Evolutionary conservation across 30 jellyfish, hydroid and myxozoan species (phyloP).

Genomic region (Aurelia coerulea): DNA sequence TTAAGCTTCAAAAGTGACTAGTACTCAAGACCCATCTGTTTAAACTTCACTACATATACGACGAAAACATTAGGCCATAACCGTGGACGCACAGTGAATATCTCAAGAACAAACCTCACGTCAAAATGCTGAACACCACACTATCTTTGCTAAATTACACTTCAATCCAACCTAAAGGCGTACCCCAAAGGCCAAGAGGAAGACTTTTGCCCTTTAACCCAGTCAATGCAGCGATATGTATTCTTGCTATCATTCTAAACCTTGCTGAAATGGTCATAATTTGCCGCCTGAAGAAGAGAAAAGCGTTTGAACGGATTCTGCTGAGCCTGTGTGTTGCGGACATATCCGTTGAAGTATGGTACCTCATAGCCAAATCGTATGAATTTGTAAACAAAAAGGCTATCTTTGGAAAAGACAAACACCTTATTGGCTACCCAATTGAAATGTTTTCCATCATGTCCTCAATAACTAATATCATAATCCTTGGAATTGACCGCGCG

Average conservation of each 20-base stretch:
- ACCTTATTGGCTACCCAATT: not conserved
- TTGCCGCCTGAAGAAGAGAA: slow-evolving; percentile 7
- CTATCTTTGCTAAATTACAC: too few relatives aligned
- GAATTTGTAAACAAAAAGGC: not conserved
- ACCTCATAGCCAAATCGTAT: slow-evolving; percentile 1
- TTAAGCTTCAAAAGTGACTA: too few relatives aligned
- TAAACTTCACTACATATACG: too few relatives aligned
- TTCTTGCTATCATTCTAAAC: slow-evolving; percentile 36
- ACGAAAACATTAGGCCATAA: too few relatives aligned
- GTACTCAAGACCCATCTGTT: too few relatives aligned
- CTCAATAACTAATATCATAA: slow-evolving; percentile 42
- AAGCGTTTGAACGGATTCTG: slow-evolving; percentile 26
- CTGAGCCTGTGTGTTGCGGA: slow-evolving; percentile 51
- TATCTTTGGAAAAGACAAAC: not conserved
- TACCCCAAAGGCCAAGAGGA: too few relatives aligned
- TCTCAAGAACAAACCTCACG: too few relatives aligned
- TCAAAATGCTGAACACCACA: too few relatives aligned
- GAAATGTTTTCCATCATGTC: slow-evolving; percentile 42
- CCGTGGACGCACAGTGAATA: too few relatives aligned
- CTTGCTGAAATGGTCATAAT: slow-evolving; percentile 28
- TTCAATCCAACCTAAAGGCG: too few relatives aligned
- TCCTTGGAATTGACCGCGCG: slow-evolving; percentile 47
- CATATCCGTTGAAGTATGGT: not conserved
- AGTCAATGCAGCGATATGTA: not conserved
- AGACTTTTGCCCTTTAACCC: not conserved